A percentile compares a stretch with the other conserved stretches of the same genome.
Evolutionary conservation across 1,140 invertebrate species (phyloP).

Genomic region (Diorhabda carinulata): DNA sequence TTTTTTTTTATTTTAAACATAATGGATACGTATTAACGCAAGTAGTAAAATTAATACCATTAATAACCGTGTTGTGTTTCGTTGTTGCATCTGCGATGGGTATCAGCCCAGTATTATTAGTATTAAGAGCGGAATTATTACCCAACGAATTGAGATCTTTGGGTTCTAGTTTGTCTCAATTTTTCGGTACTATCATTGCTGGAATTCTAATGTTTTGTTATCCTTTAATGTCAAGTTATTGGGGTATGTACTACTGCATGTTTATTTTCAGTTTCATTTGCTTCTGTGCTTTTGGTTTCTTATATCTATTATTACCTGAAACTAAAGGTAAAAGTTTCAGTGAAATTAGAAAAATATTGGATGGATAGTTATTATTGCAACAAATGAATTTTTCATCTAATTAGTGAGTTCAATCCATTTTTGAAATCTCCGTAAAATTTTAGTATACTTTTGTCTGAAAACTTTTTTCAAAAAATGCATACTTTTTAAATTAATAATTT

Average conservation of each 20-base stretch:
- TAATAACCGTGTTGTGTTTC: conserved; percentile 61
- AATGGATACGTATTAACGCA: conserved; percentile 48
- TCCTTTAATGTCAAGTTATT: conserved; percentile 6
- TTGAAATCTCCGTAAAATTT: too few species aligned
- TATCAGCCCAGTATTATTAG: conserved; percentile 80
- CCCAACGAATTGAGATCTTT: conserved; percentile 69
- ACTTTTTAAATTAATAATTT: too few species aligned
- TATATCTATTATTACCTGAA: conserved; percentile 7
- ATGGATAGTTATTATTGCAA: background rate
- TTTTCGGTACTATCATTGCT: background rate
- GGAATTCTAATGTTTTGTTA: background rate
- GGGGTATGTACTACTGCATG: conserved; percentile 4
- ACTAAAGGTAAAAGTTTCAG: conserved; percentile 10
- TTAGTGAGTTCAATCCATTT: too few species aligned
- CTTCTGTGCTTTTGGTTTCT: background rate
- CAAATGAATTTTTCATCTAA: too few species aligned
- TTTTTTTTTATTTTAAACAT: conserved; percentile 59
- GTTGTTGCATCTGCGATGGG: conserved; percentile 67
- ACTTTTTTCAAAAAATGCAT: too few species aligned
- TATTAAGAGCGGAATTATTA: conserved; percentile 80
- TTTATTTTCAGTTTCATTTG: conserved; percentile 1
- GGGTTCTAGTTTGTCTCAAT: conserved; percentile 63
- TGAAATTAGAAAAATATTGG: conserved; percentile 40
- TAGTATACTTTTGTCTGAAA: too few species aligned
- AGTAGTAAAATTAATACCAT: conserved; percentile 59